Evolutionary conservation across 1,140 invertebrate genomes (phyloP).

Genomic region (Drosophila elegans): DNA sequence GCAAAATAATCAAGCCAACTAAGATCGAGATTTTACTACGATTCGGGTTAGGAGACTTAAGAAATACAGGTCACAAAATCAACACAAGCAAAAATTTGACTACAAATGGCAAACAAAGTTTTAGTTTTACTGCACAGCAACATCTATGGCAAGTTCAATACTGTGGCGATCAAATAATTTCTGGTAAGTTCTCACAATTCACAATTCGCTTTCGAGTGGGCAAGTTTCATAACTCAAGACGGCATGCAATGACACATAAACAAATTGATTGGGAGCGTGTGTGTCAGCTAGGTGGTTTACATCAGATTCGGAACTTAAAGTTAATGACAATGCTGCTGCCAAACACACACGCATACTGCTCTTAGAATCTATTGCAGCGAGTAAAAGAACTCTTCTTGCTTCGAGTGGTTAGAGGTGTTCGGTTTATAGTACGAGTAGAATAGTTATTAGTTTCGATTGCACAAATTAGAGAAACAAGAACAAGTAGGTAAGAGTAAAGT

Average conservation of each 20-base stretch:
- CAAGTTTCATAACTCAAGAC: constrained; percentile 68
- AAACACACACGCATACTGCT: constrained; percentile 34
- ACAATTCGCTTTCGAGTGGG: constrained; percentile 53
- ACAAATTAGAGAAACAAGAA: constrained; percentile 74
- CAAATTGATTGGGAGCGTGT: constrained; percentile 39
- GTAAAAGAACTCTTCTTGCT: constrained; percentile 82
- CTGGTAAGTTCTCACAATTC: constrained; percentile 62
- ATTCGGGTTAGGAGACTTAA: constrained; percentile 21
- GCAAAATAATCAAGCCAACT: constrained; percentile 68
- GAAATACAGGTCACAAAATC: constrained; percentile 13
- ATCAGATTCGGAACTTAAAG: constrained; percentile 57
- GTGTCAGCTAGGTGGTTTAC: constrained; percentile 40
- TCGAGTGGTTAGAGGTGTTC: constrained; percentile 51
- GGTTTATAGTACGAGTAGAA: constrained; percentile 17
- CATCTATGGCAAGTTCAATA: constrained; percentile 80
- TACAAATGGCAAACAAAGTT: constrained; percentile 39
- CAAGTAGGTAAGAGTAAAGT: constrained; percentile 64
- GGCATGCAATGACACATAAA: constrained; percentile 70
- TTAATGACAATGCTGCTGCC: constrained; percentile 56
- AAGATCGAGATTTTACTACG: constrained; percentile 12
- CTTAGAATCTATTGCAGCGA: constrained; percentile 72
- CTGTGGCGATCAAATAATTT: constrained; percentile 53
- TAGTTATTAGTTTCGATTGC: constrained; percentile 75
- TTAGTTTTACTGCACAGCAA: constrained; percentile 36
- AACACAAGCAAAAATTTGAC: constrained; percentile 28